A percentile compares a stretch with the other conserved stretches of the same genome.
Conservation (phyloP, 2,888 invertebrate species). For the Meghimatium bilineatum region DNA sequence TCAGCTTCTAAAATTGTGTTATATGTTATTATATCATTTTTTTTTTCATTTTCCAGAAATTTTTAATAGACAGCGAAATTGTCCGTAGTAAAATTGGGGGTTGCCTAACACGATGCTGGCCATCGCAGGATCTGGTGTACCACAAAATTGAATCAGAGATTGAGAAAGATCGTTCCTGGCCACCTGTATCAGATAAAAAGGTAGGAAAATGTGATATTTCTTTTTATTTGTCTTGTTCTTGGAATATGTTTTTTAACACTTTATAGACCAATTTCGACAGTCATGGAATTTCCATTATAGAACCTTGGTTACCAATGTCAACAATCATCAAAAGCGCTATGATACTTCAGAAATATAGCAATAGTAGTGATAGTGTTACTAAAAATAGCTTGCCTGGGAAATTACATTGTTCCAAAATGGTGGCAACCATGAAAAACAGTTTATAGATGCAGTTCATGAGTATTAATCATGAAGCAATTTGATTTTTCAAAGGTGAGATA, state of each 20-base stretch:
- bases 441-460: no score
- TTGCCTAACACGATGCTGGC: conserved; percentile 48
- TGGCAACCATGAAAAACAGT: no score
- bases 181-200: conserved; percentile 60
- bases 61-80: conserved; percentile 62
- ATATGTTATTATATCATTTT: no score
- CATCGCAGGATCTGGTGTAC: conserved; percentile 54
- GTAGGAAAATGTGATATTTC: conserved; percentile 1
- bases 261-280: background rate
- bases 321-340: background rate
- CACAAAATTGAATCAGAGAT: conserved; percentile 68
- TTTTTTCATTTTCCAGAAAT: conserved; percentile 57
- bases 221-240: background rate
- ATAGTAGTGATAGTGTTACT: no score
- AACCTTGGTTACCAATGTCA: no score
- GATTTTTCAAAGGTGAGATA: no score
- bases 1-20: no score
- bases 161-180: conserved; percentile 67
- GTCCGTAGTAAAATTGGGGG: conserved; percentile 55
- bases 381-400: no score
- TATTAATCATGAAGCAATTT: no score
- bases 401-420: no score
- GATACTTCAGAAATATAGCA: no score
- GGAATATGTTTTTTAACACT: background rate
- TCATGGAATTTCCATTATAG: no score